Percentiles rank a stretch among this genome's conserved stretches.
These are phyloP conservation scores for Lutjanus erythropterus DNA, from an alignment of 2,113 vertebrate species.

Conservation along the genomic window DNA sequence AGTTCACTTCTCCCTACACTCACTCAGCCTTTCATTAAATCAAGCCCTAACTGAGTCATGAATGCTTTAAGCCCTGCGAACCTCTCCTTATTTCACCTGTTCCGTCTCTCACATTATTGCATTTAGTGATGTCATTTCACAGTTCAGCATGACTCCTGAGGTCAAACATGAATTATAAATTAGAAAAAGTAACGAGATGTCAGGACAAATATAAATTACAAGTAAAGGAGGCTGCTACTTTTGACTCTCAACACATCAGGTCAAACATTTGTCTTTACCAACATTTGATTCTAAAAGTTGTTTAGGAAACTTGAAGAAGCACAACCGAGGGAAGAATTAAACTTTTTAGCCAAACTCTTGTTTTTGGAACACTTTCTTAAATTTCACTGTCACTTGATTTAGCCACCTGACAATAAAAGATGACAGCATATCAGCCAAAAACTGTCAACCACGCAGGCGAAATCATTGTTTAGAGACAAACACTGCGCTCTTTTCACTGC, in stretches of 20 bases:
- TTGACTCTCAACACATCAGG: not conserved
- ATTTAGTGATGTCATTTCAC: not conserved
- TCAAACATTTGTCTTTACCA: constrained; percentile 22
- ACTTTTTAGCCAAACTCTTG: not conserved
- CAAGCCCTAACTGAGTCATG: constrained; percentile 21
- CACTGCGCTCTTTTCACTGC: constrained; percentile 2
- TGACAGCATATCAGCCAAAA: not conserved
- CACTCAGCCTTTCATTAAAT: constrained; percentile 22
- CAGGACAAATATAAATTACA: constrained; percentile 13
- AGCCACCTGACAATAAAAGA: constrained; percentile 13
- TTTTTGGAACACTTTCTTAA: constrained; percentile 10
- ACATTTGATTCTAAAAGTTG: constrained; percentile 7
- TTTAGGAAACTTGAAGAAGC: not conserved
- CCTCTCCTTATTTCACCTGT: constrained; percentile 4
- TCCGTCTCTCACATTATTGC: not conserved
- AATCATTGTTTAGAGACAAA: constrained; percentile 33
- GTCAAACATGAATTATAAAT: constrained; percentile 1
- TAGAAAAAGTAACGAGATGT: constrained; percentile 12
- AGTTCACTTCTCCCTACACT: constrained; percentile 1
- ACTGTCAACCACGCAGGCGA: constrained; percentile 11
- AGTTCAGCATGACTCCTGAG: not conserved
- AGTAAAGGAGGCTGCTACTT: not conserved
- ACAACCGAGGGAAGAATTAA: not conserved
- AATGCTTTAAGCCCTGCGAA: constrained; percentile 22
- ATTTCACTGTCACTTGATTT: constrained; percentile 16